A percentile compares a stretch with the other conserved stretches of the same genome.
Conservation (phyloP, 2,113 vertebrate species). For the Peromyscus californicus region DNA sequence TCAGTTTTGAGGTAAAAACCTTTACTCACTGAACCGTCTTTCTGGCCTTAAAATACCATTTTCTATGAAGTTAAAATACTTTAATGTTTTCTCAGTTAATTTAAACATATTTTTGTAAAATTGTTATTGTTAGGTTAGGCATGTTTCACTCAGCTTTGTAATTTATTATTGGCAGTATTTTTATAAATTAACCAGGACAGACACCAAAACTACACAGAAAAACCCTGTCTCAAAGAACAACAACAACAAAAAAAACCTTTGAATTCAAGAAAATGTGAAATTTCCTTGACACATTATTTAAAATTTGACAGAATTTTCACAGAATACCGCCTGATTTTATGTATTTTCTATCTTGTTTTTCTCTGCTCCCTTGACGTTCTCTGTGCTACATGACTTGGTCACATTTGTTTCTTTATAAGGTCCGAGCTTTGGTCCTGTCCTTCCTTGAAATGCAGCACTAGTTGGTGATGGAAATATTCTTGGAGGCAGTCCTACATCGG, state of each 20-base stretch:
- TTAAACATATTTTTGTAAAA: constrained; percentile 34
- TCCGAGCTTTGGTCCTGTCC: background rate
- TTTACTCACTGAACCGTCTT: background rate
- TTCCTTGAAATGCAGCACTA: background rate
- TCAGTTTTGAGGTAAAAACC: too few species aligned
- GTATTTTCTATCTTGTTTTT: background rate
- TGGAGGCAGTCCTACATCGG: background rate
- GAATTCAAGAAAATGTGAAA: constrained; percentile 1
- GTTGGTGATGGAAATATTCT: background rate
- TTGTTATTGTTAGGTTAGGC: background rate
- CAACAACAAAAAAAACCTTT: background rate
- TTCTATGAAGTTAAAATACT: constrained; percentile 10
- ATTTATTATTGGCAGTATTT: background rate
- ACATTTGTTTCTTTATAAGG: background rate
- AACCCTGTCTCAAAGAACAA: too few species aligned
- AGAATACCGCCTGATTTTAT: background rate
- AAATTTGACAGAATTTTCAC: constrained; percentile 14
- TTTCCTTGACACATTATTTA: background rate
- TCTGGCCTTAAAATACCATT: background rate
- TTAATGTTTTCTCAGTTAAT: constrained; percentile 12
- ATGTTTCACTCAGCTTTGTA: constrained; percentile 30
- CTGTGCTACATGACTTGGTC: background rate
- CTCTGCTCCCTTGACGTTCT: background rate
- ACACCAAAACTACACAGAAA: too few species aligned
- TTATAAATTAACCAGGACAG: background rate